These are phyloP conservation scores for Balaeniceps rex DNA, from an alignment of 2,113 vertebrate species.

Conservation along the genomic window DNA sequence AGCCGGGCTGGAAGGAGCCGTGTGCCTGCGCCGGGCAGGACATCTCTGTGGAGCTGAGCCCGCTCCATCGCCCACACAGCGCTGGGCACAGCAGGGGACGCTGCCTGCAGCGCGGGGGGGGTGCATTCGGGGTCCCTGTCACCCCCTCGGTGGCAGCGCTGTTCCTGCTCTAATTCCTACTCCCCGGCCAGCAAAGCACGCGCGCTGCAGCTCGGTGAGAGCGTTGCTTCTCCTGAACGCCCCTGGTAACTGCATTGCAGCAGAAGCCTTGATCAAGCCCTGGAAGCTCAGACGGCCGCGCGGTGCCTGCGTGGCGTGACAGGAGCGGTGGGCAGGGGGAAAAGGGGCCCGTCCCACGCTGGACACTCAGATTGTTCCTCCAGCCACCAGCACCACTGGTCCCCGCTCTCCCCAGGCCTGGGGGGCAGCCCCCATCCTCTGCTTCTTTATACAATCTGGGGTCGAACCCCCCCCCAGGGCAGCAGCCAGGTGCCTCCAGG, in stretches of 20 bases:
- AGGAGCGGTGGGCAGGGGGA: neutral
- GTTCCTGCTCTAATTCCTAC: neutral
- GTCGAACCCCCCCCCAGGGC: fast-evolving
- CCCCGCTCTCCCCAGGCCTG: neutral
- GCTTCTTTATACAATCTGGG: neutral
- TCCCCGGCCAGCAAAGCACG: neutral
- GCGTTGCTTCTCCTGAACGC: neutral
- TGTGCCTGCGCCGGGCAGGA: neutral
- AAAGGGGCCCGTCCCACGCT: fast-evolving
- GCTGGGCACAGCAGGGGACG: neutral
- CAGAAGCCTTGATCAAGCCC: neutral
- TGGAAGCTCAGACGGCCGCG: neutral
- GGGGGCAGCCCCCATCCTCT: neutral
- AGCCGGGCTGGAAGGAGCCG: neutral
- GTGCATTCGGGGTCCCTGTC: neutral
- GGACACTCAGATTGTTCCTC: neutral
- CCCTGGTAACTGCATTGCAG: neutral
- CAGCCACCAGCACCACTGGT: neutral
- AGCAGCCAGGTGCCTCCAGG: neutral
- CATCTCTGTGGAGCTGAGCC: neutral
- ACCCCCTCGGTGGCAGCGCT: neutral
- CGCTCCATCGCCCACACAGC: fast-evolving
- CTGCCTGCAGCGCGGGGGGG: neutral
- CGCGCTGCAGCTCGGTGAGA: neutral
- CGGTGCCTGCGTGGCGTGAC: neutral